Conservation (phyloP, 2,113 vertebrate species). For the human region DNA sequence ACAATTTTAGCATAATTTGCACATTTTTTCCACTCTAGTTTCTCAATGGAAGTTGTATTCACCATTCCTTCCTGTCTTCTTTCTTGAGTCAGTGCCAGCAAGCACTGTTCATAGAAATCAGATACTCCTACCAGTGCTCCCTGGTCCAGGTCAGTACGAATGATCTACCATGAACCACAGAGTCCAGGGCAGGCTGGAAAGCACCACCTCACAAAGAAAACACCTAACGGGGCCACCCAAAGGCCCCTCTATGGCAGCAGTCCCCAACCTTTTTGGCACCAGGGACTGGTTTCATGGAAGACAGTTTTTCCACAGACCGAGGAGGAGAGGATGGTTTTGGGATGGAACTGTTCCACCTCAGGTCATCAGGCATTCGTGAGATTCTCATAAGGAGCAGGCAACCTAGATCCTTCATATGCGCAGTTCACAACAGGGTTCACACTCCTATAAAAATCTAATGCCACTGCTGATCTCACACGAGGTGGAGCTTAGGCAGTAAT, state of each 20-base stretch:
- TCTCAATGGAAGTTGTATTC: not conserved
- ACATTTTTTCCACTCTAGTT: not conserved
- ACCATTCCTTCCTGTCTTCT: not conserved
- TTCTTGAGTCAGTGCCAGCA: not conserved
- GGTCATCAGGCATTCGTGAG: too few species aligned
- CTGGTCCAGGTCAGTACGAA: not conserved
- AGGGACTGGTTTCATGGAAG: too few species aligned
- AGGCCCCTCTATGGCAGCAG: not conserved
- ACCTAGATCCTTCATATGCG: too few species aligned
- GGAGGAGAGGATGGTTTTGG: too few species aligned
- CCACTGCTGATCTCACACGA: too few species aligned
- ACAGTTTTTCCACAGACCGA: too few species aligned
- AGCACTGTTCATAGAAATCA: not conserved
- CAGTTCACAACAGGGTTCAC: too few species aligned
- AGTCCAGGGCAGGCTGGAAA: not conserved
- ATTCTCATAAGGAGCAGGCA: too few species aligned
- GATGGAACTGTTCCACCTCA: too few species aligned
- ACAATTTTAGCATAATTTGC: not conserved
- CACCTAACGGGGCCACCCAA: not conserved
- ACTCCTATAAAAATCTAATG: too few species aligned
- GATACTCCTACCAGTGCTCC: not conserved
- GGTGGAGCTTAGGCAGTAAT: too few species aligned
- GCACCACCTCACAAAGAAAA: not conserved
- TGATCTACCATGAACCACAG: fast-evolving
- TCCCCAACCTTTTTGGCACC: too few species aligned